phyloP scores from a whole-genome alignment of 2,888 invertebrate genomes.

The Rosalia funebris region DNA sequence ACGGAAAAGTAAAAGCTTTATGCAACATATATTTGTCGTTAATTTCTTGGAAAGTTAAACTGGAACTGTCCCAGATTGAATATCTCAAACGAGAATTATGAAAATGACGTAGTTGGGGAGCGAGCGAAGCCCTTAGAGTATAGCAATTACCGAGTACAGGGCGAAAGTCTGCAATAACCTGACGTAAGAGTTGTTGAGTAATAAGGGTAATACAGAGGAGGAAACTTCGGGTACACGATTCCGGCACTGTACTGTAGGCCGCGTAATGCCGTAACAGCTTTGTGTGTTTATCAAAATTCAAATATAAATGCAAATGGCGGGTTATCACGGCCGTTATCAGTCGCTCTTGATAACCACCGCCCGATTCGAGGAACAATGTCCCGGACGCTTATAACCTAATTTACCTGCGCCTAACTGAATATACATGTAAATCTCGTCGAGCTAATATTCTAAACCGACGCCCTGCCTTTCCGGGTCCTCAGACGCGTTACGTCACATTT shows the following conservation, averaged over 20 bases:
- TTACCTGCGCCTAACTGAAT: conserved; percentile 61
- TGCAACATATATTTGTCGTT: too few species aligned
- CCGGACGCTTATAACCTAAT: conserved; percentile 60
- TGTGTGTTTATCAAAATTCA: conserved; percentile 59
- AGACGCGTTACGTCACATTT: conserved; percentile 41
- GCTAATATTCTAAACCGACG: conserved; percentile 46
- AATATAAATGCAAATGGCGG: conserved; percentile 60
- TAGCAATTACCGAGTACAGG: conserved; percentile 43
- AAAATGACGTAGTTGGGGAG: conserved; percentile 43
- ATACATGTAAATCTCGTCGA: conserved; percentile 56
- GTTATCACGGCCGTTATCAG: conserved; percentile 58
- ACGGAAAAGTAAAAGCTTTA: too few species aligned
- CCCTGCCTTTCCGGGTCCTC: conserved; percentile 31
- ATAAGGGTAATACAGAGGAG: too few species aligned
- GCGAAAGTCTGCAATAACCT: conserved; percentile 44
- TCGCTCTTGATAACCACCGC: conserved; percentile 54
- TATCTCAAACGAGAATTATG: conserved; percentile 43
- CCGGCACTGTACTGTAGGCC: too few species aligned
- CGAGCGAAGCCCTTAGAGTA: conserved; percentile 42
- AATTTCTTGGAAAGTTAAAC: conserved; percentile 10
- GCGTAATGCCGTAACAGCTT: conserved; percentile 52
- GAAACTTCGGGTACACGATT: too few species aligned
- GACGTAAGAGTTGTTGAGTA: conserved; percentile 36
- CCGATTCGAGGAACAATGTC: conserved; percentile 58
- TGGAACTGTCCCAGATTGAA: conserved; percentile 31